Percentiles rank a stretch among this genome's conserved stretches.
Evolutionary conservation across 2,797 vertebrate species (phyloP).

Genomic region (Chromis chromis): DNA sequence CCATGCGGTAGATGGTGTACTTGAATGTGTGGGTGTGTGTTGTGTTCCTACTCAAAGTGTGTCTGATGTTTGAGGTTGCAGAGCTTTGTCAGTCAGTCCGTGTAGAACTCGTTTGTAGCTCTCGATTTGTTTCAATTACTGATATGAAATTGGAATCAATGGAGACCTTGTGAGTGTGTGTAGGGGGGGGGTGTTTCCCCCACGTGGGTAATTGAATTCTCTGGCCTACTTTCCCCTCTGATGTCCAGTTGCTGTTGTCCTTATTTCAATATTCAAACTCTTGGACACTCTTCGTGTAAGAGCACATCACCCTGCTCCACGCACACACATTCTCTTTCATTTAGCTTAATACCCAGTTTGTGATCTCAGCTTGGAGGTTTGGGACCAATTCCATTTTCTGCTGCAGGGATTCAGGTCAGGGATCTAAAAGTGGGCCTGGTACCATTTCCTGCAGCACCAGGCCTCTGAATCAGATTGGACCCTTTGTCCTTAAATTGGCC

Average conservation of each 20-base stretch:
- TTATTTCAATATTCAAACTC: slow-evolving; percentile 73
- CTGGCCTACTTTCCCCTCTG: slow-evolving; percentile 53
- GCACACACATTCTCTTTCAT: slow-evolving; percentile 17
- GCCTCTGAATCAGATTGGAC: slow-evolving; percentile 8
- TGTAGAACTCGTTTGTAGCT: slow-evolving; percentile 11
- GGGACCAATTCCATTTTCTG: slow-evolving; percentile 70
- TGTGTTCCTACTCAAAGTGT: slow-evolving; percentile 27
- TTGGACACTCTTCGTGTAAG: slow-evolving; percentile 8
- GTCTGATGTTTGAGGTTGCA: slow-evolving; percentile 44
- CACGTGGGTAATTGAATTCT: slow-evolving; percentile 54
- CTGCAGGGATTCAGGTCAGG: slow-evolving; percentile 70
- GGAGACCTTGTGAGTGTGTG: slow-evolving; percentile 40
- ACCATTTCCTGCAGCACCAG: slow-evolving; percentile 38
- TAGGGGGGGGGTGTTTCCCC: slow-evolving; percentile 23
- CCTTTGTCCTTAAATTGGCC: slow-evolving; percentile 20
- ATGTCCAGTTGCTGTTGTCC: slow-evolving; percentile 46
- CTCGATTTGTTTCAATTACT: slow-evolving; percentile 69
- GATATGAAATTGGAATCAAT: slow-evolving; percentile 53
- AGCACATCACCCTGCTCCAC: slow-evolving; percentile 6
- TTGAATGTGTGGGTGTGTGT: slow-evolving; percentile 35
- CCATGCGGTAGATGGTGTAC: not conserved
- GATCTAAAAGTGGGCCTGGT: slow-evolving; percentile 62
- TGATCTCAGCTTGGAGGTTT: slow-evolving; percentile 50
- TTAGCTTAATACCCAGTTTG: slow-evolving; percentile 14
- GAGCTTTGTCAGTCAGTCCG: slow-evolving; percentile 37